These are phyloP conservation scores for Zeus faber DNA, from an alignment of 2,113 vertebrate species.

Conservation along the genomic window DNA sequence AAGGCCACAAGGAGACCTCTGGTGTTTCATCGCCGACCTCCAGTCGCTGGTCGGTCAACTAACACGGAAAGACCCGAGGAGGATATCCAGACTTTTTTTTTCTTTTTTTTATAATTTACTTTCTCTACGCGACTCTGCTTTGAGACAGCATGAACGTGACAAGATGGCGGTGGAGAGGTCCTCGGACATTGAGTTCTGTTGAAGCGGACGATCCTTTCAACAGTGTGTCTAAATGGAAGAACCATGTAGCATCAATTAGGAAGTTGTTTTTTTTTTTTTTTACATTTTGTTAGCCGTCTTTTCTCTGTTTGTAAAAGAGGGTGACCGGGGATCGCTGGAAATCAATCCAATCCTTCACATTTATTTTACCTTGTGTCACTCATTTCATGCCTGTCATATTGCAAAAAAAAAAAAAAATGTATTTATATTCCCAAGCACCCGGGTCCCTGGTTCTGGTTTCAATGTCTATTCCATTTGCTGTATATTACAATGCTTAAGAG, in stretches of 20 bases:
- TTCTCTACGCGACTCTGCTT: constrained; percentile 27
- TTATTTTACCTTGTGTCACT: constrained; percentile 44
- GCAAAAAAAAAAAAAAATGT: constrained; percentile 41
- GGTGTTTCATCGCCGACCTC: constrained; percentile 46
- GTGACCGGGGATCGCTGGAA: constrained; percentile 36
- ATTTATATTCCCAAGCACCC: constrained; percentile 58
- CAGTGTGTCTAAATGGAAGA: constrained; percentile 16
- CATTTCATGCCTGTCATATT: constrained; percentile 16
- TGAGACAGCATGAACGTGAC: constrained; percentile 21
- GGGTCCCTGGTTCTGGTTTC: constrained; percentile 40
- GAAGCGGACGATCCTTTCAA: constrained; percentile 12
- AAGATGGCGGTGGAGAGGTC: constrained; percentile 20
- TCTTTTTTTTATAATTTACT: constrained; percentile 50
- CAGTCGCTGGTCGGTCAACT: constrained; percentile 65
- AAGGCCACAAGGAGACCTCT: constrained; percentile 50
- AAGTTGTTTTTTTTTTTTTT: constrained; percentile 19
- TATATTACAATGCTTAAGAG: constrained; percentile 28
- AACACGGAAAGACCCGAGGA: constrained; percentile 26
- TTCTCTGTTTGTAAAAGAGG: constrained; percentile 42
- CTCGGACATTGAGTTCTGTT: constrained; percentile 11
- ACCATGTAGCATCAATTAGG: constrained; percentile 30
- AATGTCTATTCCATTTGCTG: constrained; percentile 36
- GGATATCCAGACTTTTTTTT: constrained; percentile 45
- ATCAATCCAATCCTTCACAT: constrained; percentile 62
- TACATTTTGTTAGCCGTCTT: constrained; percentile 50